Conservation (phyloP, 1,140 invertebrate species). For the Drosophila watanabei region DNA sequence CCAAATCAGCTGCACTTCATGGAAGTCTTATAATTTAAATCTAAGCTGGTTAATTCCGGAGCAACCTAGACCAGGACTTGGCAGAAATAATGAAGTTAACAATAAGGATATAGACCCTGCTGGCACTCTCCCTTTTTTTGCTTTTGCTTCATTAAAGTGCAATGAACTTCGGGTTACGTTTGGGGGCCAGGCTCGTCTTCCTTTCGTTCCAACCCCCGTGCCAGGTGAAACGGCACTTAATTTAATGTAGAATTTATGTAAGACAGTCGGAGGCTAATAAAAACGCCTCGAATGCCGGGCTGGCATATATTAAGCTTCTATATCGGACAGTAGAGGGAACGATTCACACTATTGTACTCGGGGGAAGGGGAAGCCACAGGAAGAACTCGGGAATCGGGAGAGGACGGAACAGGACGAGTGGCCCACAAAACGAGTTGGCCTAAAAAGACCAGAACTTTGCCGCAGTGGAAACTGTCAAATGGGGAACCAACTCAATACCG, state of each 20-base stretch:
- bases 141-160: conserved; percentile 65
- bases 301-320: conserved; percentile 43
- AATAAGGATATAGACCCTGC: neutral
- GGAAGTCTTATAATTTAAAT: neutral
- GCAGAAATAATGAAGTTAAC: neutral
- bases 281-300: conserved; percentile 63
- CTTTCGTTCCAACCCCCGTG: conserved; percentile 49
- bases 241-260: conserved; percentile 82
- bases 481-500: conserved; percentile 53
- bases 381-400: conserved; percentile 21
- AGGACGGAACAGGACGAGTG: conserved; percentile 3
- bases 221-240: conserved; percentile 70
- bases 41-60: neutral
- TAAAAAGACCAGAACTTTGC: conserved; percentile 75
- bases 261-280: conserved; percentile 74
- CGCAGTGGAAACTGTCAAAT: conserved; percentile 69
- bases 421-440: conserved; percentile 66
- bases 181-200: conserved; percentile 29
- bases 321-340: conserved; percentile 20
- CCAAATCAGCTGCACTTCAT: conserved; percentile 4
- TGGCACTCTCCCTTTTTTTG: conserved; percentile 2
- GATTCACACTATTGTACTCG: conserved; percentile 56
- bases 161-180: conserved; percentile 64
- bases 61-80: neutral
- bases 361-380: neutral